Evolutionary conservation across 2,888 invertebrate species (phyloP).

Genomic region (Acrobasis repandana): DNA sequence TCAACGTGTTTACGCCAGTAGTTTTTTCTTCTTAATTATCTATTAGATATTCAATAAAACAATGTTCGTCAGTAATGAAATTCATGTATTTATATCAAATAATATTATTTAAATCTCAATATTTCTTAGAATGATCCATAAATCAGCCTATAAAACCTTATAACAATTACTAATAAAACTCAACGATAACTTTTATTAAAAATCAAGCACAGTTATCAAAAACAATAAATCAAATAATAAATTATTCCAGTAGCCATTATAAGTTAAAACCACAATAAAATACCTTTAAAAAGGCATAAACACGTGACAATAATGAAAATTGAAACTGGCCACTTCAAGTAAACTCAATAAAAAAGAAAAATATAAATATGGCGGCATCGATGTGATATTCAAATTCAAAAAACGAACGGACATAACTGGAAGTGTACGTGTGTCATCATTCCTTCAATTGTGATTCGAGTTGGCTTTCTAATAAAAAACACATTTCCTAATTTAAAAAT

Average conservation of each 20-base stretch:
- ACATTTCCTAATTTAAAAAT: slow-evolving; percentile 82
- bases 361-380: slow-evolving; percentile 35
- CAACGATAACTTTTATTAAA: neutral
- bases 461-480: slow-evolving; percentile 76
- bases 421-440: slow-evolving; percentile 67
- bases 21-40: no score
- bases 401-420: slow-evolving; percentile 65
- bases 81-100: no score
- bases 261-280: slow-evolving; percentile 17
- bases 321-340: slow-evolving; percentile 22
- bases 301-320: slow-evolving; percentile 22
- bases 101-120: neutral
- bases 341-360: slow-evolving; percentile 25
- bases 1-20: neutral
- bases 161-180: neutral
- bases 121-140: neutral
- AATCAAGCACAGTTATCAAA: neutral
- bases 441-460: slow-evolving; percentile 71
- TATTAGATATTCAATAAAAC: no score
- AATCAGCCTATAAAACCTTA: neutral
- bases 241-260: slow-evolving; percentile 15
- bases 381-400: slow-evolving; percentile 54
- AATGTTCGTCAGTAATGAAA: no score
- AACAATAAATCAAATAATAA: slow-evolving; percentile 7
- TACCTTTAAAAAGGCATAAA: slow-evolving; percentile 16